Conservation (phyloP, 2,888 invertebrate genomes). For the Lasioglossum morio region DNA sequence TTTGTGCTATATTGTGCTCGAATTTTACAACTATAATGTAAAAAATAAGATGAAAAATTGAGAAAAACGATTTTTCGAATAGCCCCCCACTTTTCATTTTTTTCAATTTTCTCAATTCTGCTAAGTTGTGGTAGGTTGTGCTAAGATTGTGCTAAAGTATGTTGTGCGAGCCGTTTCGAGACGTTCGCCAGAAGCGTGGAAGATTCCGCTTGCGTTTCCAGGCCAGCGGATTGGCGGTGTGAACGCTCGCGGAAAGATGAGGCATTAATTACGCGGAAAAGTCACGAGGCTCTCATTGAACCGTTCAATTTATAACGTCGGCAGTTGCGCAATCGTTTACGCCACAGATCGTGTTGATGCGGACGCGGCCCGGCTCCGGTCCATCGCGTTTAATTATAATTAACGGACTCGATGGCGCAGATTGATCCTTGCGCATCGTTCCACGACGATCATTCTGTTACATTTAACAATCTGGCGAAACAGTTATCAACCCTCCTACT, state of each 20-base stretch:
- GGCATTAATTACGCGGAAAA: conserved; percentile 10
- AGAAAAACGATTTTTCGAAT: no score
- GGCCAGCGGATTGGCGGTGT: neutral
- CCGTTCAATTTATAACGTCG: conserved; percentile 42
- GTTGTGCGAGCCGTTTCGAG: neutral
- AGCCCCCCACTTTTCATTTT: no score
- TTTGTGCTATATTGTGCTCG: no score
- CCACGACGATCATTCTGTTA: neutral
- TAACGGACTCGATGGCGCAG: conserved; percentile 32
- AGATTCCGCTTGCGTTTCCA: neutral
- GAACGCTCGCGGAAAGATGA: conserved; percentile 10
- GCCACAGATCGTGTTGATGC: neutral
- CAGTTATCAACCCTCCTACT: neutral
- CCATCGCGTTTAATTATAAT: conserved; percentile 46
- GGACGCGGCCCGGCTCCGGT: neutral
- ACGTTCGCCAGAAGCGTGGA: neutral
- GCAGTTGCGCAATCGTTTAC: conserved; percentile 28
- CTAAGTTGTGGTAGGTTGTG: no score
- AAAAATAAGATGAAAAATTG: no score
- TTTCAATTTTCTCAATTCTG: no score
- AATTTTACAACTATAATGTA: no score
- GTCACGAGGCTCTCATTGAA: conserved; percentile 45
- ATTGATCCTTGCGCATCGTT: conserved; percentile 14
- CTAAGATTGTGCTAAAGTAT: no score
- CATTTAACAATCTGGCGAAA: neutral